Evolutionary conservation across 64 coral and sea anemone genomes (phyloP).

Genomic region (Actinia tenebrosa): DNA sequence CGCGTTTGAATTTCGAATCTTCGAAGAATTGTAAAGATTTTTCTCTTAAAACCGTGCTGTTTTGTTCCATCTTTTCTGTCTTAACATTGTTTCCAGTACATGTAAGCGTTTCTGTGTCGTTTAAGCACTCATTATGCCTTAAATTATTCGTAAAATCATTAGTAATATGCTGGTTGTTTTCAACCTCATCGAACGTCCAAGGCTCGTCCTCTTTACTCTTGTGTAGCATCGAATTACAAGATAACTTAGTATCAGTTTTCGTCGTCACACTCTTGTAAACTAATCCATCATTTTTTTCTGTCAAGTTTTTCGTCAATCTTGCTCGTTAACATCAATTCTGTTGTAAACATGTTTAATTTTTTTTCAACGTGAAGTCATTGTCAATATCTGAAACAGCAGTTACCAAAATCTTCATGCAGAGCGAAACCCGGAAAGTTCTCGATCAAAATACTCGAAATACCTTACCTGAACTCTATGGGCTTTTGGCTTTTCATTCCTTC

Average conservation of each 20-base stretch:
- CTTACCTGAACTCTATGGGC: not conserved
- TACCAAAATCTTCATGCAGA: not conserved
- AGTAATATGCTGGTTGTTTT: not conserved
- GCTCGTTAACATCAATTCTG: not conserved
- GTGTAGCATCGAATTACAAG: not conserved
- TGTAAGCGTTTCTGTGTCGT: not conserved
- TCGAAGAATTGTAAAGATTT: conserved; percentile 2
- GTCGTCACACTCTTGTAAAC: not conserved
- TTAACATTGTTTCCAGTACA: not conserved
- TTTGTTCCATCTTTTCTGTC: not conserved
- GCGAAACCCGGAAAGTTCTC: not conserved
- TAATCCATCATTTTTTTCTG: not conserved
- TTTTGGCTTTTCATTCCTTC: not conserved
- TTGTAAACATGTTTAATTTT: not conserved
- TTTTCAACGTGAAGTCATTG: not conserved
- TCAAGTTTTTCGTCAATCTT: not conserved
- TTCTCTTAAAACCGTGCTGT: not conserved
- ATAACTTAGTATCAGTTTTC: not conserved
- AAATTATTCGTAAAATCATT: not conserved
- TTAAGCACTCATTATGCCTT: not conserved
- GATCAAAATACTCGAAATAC: not conserved
- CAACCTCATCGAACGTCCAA: not conserved
- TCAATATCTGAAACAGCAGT: not conserved
- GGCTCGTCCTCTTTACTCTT: not conserved
- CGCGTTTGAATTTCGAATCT: not conserved